phyloP scores from a whole-genome alignment of 2,888 invertebrate genomes.

The Machimus rusticus region DNA sequence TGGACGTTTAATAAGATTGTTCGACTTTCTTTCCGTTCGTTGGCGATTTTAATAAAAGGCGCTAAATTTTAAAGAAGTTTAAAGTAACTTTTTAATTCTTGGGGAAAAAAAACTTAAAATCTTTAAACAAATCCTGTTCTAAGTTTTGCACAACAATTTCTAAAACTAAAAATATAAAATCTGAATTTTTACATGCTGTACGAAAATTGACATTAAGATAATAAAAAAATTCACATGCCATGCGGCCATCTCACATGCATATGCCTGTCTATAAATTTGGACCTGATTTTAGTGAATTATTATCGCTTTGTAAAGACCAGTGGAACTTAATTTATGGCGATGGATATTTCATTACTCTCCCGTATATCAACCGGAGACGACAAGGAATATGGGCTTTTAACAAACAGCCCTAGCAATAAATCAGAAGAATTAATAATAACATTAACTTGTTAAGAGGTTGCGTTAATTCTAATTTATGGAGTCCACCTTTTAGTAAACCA shows the following conservation, averaged over 20 bases:
- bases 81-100: neutral
- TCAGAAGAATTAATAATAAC: constrained; percentile 46
- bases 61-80: neutral
- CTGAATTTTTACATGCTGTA: neutral
- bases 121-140: neutral
- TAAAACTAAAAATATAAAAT: too few relatives aligned
- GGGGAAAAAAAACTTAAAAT: too few relatives aligned
- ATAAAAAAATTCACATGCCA: neutral
- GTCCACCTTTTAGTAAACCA: neutral
- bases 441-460: constrained; percentile 46
- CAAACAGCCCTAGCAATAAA: constrained; percentile 40
- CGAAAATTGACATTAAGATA: too few relatives aligned
- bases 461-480: constrained; percentile 44
- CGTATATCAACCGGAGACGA: constrained; percentile 42
- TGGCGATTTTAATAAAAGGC: neutral
- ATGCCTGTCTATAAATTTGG: constrained; percentile 34
- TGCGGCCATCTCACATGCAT: neutral
- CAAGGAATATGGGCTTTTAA: constrained; percentile 45
- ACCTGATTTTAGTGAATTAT: constrained; percentile 44
- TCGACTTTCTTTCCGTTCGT: neutral
- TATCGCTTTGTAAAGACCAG: constrained; percentile 38
- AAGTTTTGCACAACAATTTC: too few relatives aligned
- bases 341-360: constrained; percentile 39
- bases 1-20: neutral
- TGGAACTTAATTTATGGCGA: constrained; percentile 42